Conservation (phyloP, 1,140 invertebrate species). For the Solen grandis region DNA sequence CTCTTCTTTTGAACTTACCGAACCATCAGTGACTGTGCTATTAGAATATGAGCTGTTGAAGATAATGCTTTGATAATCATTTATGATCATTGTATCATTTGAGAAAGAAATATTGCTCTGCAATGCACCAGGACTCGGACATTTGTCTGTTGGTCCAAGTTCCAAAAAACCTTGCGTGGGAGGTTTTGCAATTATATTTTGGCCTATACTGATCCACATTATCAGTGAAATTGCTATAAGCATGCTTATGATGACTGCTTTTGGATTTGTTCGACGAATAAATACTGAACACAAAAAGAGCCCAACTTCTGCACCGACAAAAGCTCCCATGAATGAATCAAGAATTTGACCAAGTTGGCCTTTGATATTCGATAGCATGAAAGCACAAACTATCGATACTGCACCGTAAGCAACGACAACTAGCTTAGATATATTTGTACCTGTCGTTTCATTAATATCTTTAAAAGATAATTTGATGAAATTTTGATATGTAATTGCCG, state of each 20-base stretch:
- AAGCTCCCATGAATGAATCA: neutral
- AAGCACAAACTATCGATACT: neutral
- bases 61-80: neutral
- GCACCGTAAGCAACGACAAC: conserved; percentile 15
- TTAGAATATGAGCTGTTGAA: neutral
- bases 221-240: neutral
- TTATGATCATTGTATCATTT: neutral
- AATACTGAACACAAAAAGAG: conserved; percentile 38
- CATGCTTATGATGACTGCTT: neutral
- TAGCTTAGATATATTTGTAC: conserved; percentile 20
- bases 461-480: neutral
- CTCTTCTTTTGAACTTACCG: neutral
- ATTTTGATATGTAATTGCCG: conserved; percentile 5
- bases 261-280: conserved; percentile 8
- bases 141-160: conserved; percentile 12
- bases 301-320: conserved; percentile 19
- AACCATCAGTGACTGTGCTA: neutral
- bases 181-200: neutral
- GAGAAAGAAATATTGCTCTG: neutral
- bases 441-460: conserved; percentile 12
- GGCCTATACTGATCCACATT: conserved; percentile 10
- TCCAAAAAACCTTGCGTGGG: neutral
- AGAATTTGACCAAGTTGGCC: conserved; percentile 15
- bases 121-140: neutral
- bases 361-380: neutral